Evolutionary conservation across 2,797 vertebrate species (phyloP).

Genomic region (Oceanodroma leucorhoa): DNA sequence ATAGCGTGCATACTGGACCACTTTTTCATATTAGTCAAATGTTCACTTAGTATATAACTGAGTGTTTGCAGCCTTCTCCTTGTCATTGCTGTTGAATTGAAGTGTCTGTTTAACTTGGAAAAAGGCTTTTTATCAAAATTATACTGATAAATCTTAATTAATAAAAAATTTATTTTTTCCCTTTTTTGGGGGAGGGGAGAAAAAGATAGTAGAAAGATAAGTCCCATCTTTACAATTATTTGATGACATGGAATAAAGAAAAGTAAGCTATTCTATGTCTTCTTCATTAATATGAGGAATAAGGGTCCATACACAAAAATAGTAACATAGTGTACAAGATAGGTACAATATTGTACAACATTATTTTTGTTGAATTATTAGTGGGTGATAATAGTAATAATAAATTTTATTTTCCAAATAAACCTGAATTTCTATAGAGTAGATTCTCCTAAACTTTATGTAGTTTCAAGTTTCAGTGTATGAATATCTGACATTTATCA

Average conservation of each 20-base stretch:
- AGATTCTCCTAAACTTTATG: neutral
- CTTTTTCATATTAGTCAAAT: neutral
- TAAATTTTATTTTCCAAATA: neutral
- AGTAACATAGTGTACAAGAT: neutral
- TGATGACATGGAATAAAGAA: neutral
- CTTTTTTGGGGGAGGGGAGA: too few relatives aligned
- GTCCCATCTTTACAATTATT: neutral
- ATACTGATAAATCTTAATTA: neutral
- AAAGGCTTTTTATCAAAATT: neutral
- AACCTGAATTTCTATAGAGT: neutral
- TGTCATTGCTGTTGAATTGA: neutral
- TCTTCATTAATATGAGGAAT: neutral
- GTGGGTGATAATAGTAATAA: neutral
- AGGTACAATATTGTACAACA: neutral
- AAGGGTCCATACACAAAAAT: neutral
- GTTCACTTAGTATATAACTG: neutral
- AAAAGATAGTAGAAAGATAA: neutral
- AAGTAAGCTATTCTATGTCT: neutral
- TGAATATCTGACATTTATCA: neutral
- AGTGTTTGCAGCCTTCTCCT: neutral
- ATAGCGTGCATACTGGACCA: neutral
- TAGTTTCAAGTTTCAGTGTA: neutral
- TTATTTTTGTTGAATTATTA: neutral
- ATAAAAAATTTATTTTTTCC: neutral
- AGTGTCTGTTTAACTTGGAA: neutral